Evolutionary conservation across 2,888 invertebrate genomes (phyloP).

Genomic region (Chloroclysta siterata): DNA sequence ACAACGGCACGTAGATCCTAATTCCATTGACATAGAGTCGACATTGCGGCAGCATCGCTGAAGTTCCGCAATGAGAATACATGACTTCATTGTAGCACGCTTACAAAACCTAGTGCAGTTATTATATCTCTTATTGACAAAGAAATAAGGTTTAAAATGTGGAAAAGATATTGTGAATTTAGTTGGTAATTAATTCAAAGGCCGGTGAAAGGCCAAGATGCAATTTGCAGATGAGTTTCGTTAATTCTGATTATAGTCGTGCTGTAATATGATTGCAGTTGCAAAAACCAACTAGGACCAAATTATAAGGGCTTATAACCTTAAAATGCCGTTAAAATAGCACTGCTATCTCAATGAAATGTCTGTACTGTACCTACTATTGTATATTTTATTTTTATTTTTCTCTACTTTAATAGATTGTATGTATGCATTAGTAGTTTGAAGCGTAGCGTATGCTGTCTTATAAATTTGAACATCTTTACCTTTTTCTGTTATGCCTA

Average conservation of each 20-base stretch:
- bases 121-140: slow-evolving; percentile 2
- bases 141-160: slow-evolving; percentile 19
- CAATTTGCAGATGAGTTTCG: slow-evolving; percentile 32
- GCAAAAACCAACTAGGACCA: not conserved
- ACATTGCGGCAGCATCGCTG: slow-evolving; percentile 11
- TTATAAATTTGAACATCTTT: too few relatives aligned
- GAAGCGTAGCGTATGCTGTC: too few relatives aligned
- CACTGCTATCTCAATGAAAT: too few relatives aligned
- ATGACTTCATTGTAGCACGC: slow-evolving; percentile 21
- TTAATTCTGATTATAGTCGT: slow-evolving; percentile 22
- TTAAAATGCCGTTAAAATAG: too few relatives aligned
- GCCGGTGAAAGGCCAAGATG: slow-evolving; percentile 30
- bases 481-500: too few relatives aligned
- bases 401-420: too few relatives aligned
- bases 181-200: slow-evolving; percentile 23
- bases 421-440: too few relatives aligned
- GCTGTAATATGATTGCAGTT: slow-evolving; percentile 3
- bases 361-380: too few relatives aligned
- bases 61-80: slow-evolving; percentile 14
- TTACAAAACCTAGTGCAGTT: slow-evolving; percentile 3
- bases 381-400: too few relatives aligned
- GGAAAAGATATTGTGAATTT: not conserved
- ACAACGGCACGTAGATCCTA: slow-evolving; percentile 22
- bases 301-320: too few relatives aligned
- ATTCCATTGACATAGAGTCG: slow-evolving; percentile 20